Evolutionary conservation across 1,140 invertebrate species (phyloP).

Genomic region (Neodiprion fabricii): DNA sequence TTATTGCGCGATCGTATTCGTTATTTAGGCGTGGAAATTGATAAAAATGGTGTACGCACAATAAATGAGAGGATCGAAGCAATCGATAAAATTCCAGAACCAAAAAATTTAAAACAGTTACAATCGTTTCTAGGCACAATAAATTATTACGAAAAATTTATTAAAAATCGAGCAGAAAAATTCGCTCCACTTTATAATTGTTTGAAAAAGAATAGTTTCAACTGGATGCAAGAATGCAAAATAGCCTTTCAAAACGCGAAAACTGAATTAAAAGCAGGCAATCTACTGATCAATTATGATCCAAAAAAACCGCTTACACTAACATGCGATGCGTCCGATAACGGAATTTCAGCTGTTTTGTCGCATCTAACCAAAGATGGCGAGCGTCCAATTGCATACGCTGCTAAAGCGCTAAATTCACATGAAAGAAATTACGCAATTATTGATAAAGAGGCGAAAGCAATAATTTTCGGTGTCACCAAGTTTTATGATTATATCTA

Average conservation of each 20-base stretch:
- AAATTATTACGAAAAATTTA: too few species aligned
- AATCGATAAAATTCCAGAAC: too few species aligned
- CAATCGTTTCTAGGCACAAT: too few species aligned
- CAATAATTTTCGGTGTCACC: conserved; percentile 56
- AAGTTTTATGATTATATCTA: conserved; percentile 59
- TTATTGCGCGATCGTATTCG: too few species aligned
- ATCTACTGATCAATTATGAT: neutral
- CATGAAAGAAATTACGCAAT: conserved; percentile 54
- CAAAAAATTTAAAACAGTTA: too few species aligned
- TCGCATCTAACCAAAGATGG: conserved; percentile 9
- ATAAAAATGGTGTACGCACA: too few species aligned
- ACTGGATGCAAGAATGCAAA: neutral
- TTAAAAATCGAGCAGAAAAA: neutral
- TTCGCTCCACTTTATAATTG: neutral
- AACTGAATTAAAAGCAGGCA: neutral
- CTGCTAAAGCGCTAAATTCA: conserved; percentile 35
- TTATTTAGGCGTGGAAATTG: too few species aligned
- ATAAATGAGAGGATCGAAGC: too few species aligned
- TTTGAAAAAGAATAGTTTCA: neutral
- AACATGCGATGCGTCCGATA: neutral
- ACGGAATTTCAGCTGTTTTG: neutral
- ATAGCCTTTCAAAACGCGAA: neutral
- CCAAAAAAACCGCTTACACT: too few species aligned
- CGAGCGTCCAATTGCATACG: conserved; percentile 32
- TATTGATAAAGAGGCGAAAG: conserved; percentile 60